Evolutionary conservation across 2,888 invertebrate species (phyloP).

Genomic region (Omphaloscelis lunosa): DNA sequence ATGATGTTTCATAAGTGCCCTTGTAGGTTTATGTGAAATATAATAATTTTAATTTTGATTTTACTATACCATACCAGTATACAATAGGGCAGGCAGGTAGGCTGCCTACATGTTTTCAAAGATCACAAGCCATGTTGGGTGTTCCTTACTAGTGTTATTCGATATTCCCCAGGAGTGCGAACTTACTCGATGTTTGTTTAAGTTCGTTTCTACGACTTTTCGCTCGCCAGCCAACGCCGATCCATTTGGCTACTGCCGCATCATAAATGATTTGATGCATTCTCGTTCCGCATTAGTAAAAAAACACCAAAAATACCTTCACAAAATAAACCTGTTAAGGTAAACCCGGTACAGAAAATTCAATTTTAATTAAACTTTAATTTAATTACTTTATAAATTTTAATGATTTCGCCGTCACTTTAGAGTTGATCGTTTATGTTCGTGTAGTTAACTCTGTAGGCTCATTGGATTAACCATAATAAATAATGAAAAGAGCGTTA

Average conservation of each 20-base stretch:
- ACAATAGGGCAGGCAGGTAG: too few species aligned
- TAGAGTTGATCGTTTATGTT: background rate
- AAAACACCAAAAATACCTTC: slow-evolving; percentile 17
- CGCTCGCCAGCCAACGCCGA: background rate
- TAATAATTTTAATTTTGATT: too few species aligned
- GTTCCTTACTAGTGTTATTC: background rate
- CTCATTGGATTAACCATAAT: background rate
- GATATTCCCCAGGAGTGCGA: background rate
- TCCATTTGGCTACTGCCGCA: slow-evolving; percentile 16
- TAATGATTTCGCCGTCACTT: slow-evolving; percentile 2
- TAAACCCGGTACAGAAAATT: slow-evolving; percentile 1
- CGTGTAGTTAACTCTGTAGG: slow-evolving; percentile 5
- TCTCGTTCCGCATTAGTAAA: slow-evolving; percentile 4
- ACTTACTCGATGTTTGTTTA: background rate
- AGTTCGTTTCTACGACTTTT: slow-evolving; percentile 9
- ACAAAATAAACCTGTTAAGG: slow-evolving; percentile 25
- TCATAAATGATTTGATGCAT: slow-evolving; percentile 30
- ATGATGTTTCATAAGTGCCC: too few species aligned
- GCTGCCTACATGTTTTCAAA: background rate
- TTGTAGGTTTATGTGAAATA: too few species aligned
- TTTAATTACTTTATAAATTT: background rate
- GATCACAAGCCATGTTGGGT: background rate
- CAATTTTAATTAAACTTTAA: slow-evolving; percentile 23
- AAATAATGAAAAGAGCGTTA: background rate
- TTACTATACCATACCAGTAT: too few species aligned